A percentile compares a stretch with the other conserved stretches of the same genome.
These are phyloP conservation scores for Corapipo altera DNA, from an alignment of 2,113 vertebrate genomes.

Conservation along the genomic window DNA sequence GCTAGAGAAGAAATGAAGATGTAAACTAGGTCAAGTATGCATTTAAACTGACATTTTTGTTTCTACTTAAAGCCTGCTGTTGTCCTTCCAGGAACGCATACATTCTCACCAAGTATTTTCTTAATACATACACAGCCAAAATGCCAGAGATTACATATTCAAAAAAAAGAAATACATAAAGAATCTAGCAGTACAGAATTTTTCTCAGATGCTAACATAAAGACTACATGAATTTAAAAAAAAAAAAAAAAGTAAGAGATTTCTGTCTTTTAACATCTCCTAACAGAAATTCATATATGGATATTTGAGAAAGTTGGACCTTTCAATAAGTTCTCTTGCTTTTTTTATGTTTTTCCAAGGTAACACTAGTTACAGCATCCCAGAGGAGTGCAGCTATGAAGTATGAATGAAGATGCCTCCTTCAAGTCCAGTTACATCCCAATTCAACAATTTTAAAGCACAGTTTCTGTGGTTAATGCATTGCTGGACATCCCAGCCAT, in stretches of 20 bases:
- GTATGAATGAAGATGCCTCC: background rate
- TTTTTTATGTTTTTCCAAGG: background rate
- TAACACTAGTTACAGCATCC: background rate
- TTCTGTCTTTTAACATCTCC: background rate
- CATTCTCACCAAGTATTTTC: conserved; percentile 9
- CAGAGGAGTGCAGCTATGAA: background rate
- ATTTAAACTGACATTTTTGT: conserved; percentile 17
- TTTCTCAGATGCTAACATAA: background rate
- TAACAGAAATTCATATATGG: background rate
- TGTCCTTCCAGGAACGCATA: conserved; percentile 26
- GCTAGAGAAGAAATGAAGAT: background rate
- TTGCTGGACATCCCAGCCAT: background rate
- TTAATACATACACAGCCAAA: background rate
- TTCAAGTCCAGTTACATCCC: background rate
- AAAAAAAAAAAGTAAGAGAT: background rate
- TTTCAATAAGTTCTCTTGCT: background rate
- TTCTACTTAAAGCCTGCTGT: conserved; percentile 4
- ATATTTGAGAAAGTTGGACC: background rate
- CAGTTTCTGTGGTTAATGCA: background rate
- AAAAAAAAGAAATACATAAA: background rate
- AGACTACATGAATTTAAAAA: background rate
- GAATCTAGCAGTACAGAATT: background rate
- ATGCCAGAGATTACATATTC: background rate
- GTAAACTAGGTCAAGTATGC: background rate
- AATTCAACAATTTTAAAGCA: background rate